Evolutionary conservation across 2,113 vertebrate genomes (phyloP).

Genomic region (Clarias gariepinus): DNA sequence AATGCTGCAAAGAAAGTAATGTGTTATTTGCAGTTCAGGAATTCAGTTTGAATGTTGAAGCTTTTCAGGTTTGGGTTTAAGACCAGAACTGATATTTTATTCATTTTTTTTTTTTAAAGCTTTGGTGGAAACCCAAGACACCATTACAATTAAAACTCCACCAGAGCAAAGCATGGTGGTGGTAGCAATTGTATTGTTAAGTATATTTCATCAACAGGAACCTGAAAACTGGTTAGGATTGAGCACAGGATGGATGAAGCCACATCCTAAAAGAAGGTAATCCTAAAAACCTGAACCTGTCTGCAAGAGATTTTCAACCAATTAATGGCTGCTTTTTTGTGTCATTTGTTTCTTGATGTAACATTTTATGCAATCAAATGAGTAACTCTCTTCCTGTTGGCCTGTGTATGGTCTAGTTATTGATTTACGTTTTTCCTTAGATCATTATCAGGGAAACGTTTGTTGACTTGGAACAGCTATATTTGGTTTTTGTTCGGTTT

Average conservation of each 20-base stretch:
- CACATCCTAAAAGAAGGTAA: not conserved
- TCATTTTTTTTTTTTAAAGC: not conserved
- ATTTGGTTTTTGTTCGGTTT: not conserved
- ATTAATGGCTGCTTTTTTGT: not conserved
- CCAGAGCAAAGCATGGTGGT: not conserved
- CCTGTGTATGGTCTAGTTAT: not conserved
- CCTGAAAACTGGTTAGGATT: not conserved
- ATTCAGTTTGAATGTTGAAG: not conserved
- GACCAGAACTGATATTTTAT: not conserved
- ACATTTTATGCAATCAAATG: not conserved
- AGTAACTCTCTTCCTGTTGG: not conserved
- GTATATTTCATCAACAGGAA: not conserved
- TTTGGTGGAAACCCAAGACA: not conserved
- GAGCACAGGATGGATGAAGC: not conserved
- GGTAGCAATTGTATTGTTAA: not conserved
- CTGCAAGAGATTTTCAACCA: not conserved
- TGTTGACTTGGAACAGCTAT: not conserved
- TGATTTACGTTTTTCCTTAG: not conserved
- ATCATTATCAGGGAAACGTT: not conserved
- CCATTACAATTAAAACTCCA: not conserved
- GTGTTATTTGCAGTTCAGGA: not conserved
- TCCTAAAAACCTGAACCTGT: not conserved
- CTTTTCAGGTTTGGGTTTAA: not conserved
- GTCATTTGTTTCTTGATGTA: not conserved
- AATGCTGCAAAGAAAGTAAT: not conserved